phyloP scores from a whole-genome alignment of 1,140 invertebrate species.

The Agrilus planipennis region DNA sequence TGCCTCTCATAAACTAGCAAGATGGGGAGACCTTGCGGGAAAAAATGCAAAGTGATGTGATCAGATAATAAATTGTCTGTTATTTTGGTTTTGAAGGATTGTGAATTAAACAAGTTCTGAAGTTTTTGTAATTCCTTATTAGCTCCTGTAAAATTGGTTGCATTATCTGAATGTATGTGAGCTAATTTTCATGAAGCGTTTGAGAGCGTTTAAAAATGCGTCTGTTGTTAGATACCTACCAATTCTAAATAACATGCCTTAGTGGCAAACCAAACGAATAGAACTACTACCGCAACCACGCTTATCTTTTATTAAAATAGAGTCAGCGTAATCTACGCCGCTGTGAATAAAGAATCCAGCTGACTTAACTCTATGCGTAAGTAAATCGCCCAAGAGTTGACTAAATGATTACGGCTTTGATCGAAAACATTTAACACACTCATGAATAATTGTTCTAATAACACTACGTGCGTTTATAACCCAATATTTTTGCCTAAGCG shows the following conservation, averaged over 20 bases:
- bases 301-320: slow-evolving; percentile 23
- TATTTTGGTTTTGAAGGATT: background rate
- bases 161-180: slow-evolving; percentile 20
- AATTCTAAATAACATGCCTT: slow-evolving; percentile 32
- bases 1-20: background rate
- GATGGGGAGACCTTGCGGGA: slow-evolving; percentile 20
- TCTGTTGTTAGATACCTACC: slow-evolving; percentile 19
- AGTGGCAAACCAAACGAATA: slow-evolving; percentile 30
- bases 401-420: slow-evolving; percentile 2
- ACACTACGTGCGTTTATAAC: slow-evolving; percentile 14
- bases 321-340: slow-evolving; percentile 27
- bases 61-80: slow-evolving; percentile 2
- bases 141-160: slow-evolving; percentile 14
- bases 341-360: slow-evolving; percentile 26
- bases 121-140: slow-evolving; percentile 10
- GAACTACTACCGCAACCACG: slow-evolving; percentile 23
- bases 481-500: slow-evolving; percentile 16
- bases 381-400: slow-evolving; percentile 29
- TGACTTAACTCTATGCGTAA: slow-evolving; percentile 15
- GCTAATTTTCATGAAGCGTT: slow-evolving; percentile 23
- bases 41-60: slow-evolving; percentile 26
- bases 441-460: slow-evolving; percentile 15
- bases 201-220: slow-evolving; percentile 23
- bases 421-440: slow-evolving; percentile 16
- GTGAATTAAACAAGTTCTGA: slow-evolving; percentile 1